Base-by-base conservation (phyloP, 2,113 vertebrate species). In the Nothocercus julius region DNA sequence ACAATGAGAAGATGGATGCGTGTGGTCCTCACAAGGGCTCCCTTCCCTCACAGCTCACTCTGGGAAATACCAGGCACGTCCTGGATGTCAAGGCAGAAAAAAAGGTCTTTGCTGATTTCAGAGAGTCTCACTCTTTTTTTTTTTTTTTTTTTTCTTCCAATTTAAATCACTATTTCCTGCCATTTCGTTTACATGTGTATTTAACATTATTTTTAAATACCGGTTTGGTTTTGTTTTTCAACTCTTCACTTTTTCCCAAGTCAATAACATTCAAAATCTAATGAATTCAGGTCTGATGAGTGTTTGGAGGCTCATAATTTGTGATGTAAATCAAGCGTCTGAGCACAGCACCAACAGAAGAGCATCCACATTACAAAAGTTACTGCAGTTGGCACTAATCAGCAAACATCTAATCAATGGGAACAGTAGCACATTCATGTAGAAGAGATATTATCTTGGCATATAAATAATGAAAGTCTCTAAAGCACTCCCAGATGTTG, bases 401-500 rank as follows among this genome's bases (percentile, higher is more conserved):
- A 90, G 92, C 82, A 96, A 96, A 73, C 76, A 92, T 96, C 92
- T 95, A 86, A 96, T 95, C 94, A 92, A 94, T 96, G 93, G 90
- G 92, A 97, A 97, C 97, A 97, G 96, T 94, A 96, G 95, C 90
- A 96, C 93, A 97, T 97, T 97, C 94, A 97, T 92, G 94, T 77
- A 85, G 58, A 74, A 91, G 94, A 95, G 93, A 96, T 96, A 95
- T 90, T 96, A 97, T 96, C 96, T 96, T 96, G 96, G 96, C 97
- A 89, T 94, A 96, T 93, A 92, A 92, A 97, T 96, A 96, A 95
- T 92, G 94, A 94, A 93, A 89, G 85, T 66, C 74, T 96, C 94
- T 96, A 96, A 97, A 97, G 91, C 86, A 59, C 87, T 97, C 95
- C 96, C 97, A 97, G 96, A 97, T 97, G 97, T 94, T 97, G 94